phyloP scores from a whole-genome alignment of 2,888 invertebrate genomes.

The Syrista parreyssii region DNA sequence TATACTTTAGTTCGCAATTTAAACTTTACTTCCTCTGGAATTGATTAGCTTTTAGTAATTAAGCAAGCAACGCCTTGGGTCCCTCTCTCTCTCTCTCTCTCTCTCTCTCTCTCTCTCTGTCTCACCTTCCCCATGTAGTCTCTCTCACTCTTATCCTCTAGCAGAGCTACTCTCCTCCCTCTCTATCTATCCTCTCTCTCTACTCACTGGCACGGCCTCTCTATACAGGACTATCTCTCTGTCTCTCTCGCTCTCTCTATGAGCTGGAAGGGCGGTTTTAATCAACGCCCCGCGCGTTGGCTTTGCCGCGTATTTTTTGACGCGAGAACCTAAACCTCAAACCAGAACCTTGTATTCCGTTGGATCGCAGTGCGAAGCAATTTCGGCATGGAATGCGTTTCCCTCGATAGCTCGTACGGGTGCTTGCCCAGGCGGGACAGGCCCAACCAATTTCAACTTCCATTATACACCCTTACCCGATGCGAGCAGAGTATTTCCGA shows the following conservation, averaged over 20 bases:
- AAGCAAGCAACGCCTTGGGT: slow-evolving; percentile 64
- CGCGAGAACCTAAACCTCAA: slow-evolving; percentile 57
- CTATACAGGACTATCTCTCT: slow-evolving; percentile 20
- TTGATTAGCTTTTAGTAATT: slow-evolving; percentile 67
- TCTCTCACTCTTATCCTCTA: slow-evolving; percentile 15
- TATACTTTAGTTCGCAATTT: slow-evolving; percentile 67
- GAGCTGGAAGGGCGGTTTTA: slow-evolving; percentile 59
- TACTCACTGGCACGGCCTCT: slow-evolving; percentile 29
- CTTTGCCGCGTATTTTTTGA: slow-evolving; percentile 54
- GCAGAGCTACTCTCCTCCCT: slow-evolving; percentile 27
- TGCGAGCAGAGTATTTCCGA: slow-evolving; percentile 55
- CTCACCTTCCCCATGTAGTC: no score
- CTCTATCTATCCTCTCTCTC: slow-evolving; percentile 27
- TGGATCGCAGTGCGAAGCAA: slow-evolving; percentile 61
- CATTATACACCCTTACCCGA: slow-evolving; percentile 61
- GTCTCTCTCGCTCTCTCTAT: slow-evolving; percentile 29
- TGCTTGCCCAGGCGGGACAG: slow-evolving; percentile 62
- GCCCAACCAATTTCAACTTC: slow-evolving; percentile 66
- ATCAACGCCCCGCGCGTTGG: slow-evolving; percentile 58
- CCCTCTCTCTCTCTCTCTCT: slow-evolving; percentile 25
- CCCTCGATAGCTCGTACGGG: slow-evolving; percentile 58
- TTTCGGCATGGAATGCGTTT: slow-evolving; percentile 65
- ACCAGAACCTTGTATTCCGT: slow-evolving; percentile 44
- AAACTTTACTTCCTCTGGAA: slow-evolving; percentile 67
- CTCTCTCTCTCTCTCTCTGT: slow-evolving; percentile 17